Evolutionary conservation across 2,888 invertebrate genomes (phyloP).

Genomic region (Rhamphomyia laevipes): DNA sequence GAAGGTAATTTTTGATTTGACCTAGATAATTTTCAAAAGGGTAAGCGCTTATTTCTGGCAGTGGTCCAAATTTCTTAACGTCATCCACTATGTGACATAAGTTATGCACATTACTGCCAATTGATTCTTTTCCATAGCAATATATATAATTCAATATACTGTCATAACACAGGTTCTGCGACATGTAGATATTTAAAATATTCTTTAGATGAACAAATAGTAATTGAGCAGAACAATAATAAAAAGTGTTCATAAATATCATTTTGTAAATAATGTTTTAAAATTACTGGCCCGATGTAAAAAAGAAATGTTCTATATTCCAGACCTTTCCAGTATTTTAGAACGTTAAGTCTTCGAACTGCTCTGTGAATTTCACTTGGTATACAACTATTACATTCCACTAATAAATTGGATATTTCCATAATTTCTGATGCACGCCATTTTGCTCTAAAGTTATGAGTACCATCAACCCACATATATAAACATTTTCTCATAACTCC

Average conservation of each 20-base stretch:
- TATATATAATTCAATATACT: constrained; percentile 12
- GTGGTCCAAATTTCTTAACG: constrained; percentile 12
- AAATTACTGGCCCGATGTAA: not conserved
- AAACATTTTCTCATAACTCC: not conserved
- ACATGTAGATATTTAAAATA: no score
- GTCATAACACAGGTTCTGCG: constrained; percentile 6
- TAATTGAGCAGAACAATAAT: no score
- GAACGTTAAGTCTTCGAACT: no score
- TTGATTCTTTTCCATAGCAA: constrained; percentile 10
- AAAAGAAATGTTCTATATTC: not conserved
- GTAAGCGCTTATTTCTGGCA: constrained; percentile 9
- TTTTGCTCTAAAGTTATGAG: no score
- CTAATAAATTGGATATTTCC: no score
- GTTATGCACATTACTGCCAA: constrained; percentile 13
- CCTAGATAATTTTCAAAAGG: constrained; percentile 11
- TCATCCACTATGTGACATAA: constrained; percentile 13
- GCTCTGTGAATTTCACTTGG: no score
- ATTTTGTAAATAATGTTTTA: not conserved
- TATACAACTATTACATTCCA: no score
- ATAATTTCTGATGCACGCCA: no score
- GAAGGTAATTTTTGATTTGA: constrained; percentile 8
- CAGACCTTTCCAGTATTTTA: not conserved
- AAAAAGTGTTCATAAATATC: not conserved
- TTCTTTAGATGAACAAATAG: not conserved
- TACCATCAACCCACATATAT: no score